Conservation (phyloP, 2,888 invertebrate species). For the Agrotis segetum region DNA sequence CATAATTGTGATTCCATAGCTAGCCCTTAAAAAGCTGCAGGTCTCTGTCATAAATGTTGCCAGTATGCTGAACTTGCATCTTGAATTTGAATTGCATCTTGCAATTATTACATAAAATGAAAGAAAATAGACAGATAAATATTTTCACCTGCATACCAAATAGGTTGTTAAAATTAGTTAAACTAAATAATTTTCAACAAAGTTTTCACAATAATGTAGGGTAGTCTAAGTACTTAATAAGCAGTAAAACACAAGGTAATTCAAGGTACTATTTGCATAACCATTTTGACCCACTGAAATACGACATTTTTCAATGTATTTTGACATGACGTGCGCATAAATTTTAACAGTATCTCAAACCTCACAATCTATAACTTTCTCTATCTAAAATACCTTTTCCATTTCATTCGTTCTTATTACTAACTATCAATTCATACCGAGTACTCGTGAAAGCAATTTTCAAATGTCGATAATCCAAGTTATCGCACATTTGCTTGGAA, state of each 20-base stretch:
- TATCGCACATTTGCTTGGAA: constrained; percentile 51
- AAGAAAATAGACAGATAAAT: no score
- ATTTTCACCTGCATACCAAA: no score
- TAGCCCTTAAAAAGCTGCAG: no score
- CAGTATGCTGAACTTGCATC: no score
- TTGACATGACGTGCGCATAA: not conserved
- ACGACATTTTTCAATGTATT: not conserved
- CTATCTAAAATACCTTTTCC: constrained; percentile 1
- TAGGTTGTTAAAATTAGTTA: no score
- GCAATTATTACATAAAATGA: no score
- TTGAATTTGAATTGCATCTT: no score
- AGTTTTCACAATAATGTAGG: no score
- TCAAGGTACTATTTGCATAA: not conserved
- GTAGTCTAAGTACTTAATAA: not conserved
- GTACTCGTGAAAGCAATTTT: constrained; percentile 47
- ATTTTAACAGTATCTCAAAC: not conserved
- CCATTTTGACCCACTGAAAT: not conserved
- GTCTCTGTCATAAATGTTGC: no score
- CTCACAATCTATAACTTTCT: constrained; percentile 16
- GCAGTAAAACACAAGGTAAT: not conserved
- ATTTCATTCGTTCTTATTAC: constrained; percentile 30
- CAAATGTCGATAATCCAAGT: constrained; percentile 55
- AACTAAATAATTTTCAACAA: no score
- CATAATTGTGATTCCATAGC: no score
- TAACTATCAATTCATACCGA: constrained; percentile 52